Evolutionary conservation across 2,888 invertebrate genomes (phyloP).

Genomic region (Agrochola macilenta): DNA sequence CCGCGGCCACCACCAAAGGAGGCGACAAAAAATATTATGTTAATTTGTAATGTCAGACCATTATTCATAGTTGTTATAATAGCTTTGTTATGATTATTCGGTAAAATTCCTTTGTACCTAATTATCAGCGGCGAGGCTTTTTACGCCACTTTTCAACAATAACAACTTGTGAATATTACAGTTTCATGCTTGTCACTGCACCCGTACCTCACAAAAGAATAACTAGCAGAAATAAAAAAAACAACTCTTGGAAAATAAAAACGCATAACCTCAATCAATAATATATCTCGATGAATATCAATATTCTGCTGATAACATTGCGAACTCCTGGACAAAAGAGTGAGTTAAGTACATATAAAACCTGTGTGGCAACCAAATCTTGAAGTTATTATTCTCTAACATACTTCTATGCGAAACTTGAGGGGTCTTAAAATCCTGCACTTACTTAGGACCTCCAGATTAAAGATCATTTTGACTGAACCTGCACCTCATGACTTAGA

Average conservation of each 20-base stretch:
- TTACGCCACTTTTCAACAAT: conserved; percentile 69
- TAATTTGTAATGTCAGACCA: conserved; percentile 87
- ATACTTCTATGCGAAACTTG: background rate
- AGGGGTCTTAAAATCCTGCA: background rate
- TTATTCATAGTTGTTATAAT: conserved; percentile 89
- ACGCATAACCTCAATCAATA: conserved; percentile 2
- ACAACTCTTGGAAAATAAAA: conserved; percentile 3
- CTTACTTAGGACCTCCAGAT: background rate
- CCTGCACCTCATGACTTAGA: background rate
- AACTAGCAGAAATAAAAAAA: conserved; percentile 24
- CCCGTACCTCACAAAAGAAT: conserved; percentile 38
- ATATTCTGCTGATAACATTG: conserved; percentile 6
- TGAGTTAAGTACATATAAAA: background rate
- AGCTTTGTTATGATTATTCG: conserved; percentile 89
- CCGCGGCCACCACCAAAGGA: conserved; percentile 89
- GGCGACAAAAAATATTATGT: conserved; percentile 88
- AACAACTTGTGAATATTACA: conserved; percentile 68
- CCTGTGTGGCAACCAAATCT: background rate
- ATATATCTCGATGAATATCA: conserved; percentile 9
- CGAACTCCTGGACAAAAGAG: background rate
- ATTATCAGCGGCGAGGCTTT: conserved; percentile 77
- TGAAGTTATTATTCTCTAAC: background rate
- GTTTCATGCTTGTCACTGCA: conserved; percentile 77
- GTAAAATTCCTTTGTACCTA: conserved; percentile 81
- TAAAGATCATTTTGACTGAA: background rate